Percentiles rank a stretch among this genome's conserved stretches.
These are phyloP conservation scores for Gymnorhina tibicen DNA, from an alignment of 2,113 vertebrate genomes.

Conservation along the genomic window DNA sequence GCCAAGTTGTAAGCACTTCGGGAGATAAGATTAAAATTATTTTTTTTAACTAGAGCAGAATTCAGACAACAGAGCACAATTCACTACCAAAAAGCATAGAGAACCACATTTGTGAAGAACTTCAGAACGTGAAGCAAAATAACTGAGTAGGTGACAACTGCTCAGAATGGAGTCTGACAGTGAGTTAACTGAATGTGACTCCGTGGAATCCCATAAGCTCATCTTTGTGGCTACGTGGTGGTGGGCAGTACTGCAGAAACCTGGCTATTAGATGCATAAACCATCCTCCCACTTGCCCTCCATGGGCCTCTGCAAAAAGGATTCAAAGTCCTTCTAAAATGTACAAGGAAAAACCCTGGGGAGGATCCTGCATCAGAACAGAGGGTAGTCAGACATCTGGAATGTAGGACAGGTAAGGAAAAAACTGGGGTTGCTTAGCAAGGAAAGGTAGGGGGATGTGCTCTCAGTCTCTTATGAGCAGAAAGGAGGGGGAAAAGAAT, in stretches of 20 bases:
- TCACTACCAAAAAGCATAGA: not conserved
- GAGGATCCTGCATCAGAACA: not conserved
- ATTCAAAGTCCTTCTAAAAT: not conserved
- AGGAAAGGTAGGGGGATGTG: not conserved
- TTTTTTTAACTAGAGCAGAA: not conserved
- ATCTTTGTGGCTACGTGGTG: not conserved
- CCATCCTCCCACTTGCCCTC: not conserved
- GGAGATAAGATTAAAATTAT: not conserved
- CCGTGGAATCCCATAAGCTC: not conserved
- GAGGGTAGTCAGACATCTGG: not conserved
- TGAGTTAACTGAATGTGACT: not conserved
- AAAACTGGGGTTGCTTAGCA: not conserved
- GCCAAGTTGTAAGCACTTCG: not conserved
- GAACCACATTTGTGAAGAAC: not conserved
- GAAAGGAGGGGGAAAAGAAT: not conserved
- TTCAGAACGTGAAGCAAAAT: not conserved
- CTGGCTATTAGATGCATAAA: not conserved
- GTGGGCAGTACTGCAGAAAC: not conserved
- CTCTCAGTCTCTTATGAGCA: not conserved
- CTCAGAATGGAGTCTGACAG: not conserved
- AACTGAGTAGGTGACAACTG: not conserved
- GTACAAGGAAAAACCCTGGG: not conserved
- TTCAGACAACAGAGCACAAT: not conserved
- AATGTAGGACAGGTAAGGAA: not conserved
- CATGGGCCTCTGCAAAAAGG: not conserved